Evolutionary conservation across 2,888 invertebrate species (phyloP), one percentile per base, ranked within the genome.

Genomic region (Drosophila fulvimacula): DNA sequence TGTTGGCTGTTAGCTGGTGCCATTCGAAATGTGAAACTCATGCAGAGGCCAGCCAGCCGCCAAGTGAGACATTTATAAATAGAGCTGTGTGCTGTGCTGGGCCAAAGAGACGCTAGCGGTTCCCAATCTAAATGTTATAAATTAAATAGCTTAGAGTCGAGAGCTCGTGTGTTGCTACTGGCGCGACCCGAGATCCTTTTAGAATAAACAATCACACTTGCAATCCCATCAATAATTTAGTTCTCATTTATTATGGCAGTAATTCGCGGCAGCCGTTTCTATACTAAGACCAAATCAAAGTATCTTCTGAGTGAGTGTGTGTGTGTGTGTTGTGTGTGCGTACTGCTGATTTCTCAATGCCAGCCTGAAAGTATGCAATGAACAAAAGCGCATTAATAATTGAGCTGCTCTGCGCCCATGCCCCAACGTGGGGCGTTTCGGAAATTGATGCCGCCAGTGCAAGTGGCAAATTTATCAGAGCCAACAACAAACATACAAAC

Each of bases 291-390:
- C 51, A 57, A 51, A 53, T 53, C 58, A 46, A 38, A 59, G 57
- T 34, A 52, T 55, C 41, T 58, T 32, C 34, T 53, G 56, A 34
- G 48, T 62, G 53, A 49, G 38, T 70, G 71, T 64, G 63, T 71
- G 69, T 58, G 64, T 67, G 17, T 49, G 9, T 36, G 27, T 42
- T 53, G 39, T 73, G 65, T 67, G 71, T 71, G 68, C 53, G 67
- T 69, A 65, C 51, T 68, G 81, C 69, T 78, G 78, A 89, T 78
- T 84, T 88, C 71, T 74, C 69, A 69, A 55, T 72, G 76, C 64
- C 82, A 73, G 85, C 88, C 89, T 74, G 71, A 89, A 85, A 85
- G 85, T 85, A 89, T 85, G 84, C 84, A 87, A 76, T 79, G 81
- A 86, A 80, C 78, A 86, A 71, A 78, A 83, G 73, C 83, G 72